Conservation (phyloP, 2,797 vertebrate species). For the Merluccius polli region DNA sequence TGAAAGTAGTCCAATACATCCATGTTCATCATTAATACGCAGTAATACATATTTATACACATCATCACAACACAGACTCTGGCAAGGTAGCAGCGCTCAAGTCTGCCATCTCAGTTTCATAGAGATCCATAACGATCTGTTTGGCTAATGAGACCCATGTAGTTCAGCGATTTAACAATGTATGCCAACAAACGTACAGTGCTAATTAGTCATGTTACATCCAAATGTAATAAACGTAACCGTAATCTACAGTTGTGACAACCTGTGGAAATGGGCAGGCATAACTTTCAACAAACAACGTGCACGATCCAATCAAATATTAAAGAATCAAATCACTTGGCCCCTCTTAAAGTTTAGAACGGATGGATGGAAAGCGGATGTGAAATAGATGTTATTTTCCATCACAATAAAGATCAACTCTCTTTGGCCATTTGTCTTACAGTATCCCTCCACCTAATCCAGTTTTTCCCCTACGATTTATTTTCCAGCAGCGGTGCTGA, state of each 20-base stretch:
- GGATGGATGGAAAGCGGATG: not conserved
- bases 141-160: too few species aligned
- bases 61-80: not conserved
- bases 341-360: not conserved
- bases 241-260: too few species aligned
- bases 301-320: not conserved
- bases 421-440: not conserved
- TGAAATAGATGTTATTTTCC: not conserved
- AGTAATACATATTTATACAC: too few species aligned
- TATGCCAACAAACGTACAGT: not conserved
- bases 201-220: not conserved
- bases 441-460: too few species aligned
- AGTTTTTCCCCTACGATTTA: too few species aligned
- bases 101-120: not conserved
- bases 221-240: not conserved
- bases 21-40: too few species aligned
- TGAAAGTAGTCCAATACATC: too few species aligned
- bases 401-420: not conserved
- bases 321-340: not conserved
- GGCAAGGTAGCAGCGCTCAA: not conserved
- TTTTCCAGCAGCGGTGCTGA: too few species aligned
- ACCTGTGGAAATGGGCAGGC: too few species aligned
- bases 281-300: not conserved
- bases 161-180: not conserved
- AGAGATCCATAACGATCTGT: not conserved